phyloP scores from a whole-genome alignment of 2,888 invertebrate species.

The Petrolisthes cinctipes region DNA sequence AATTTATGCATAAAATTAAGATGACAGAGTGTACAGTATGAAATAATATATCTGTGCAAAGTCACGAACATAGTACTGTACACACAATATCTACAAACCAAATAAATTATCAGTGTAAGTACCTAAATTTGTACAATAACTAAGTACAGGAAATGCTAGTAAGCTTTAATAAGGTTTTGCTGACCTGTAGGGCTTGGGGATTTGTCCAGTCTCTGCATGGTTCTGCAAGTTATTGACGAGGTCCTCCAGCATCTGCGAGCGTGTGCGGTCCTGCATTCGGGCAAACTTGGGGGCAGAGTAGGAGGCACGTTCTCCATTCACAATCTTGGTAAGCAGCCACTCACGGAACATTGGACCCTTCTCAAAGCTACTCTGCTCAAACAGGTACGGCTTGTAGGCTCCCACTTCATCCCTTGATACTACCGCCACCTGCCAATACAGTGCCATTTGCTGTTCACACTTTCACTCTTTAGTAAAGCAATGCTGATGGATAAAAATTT shows the following conservation, averaged over 20 bases:
- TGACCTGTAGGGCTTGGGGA: constrained; percentile 90
- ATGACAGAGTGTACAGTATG: no score
- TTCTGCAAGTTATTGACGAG: constrained; percentile 93
- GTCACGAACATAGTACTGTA: no score
- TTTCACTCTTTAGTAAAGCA: no score
- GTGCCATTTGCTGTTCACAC: neutral
- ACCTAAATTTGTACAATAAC: neutral
- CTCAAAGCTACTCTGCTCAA: constrained; percentile 94
- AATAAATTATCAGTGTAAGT: no score
- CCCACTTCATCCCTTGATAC: constrained; percentile 95
- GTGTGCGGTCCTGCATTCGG: constrained; percentile 91
- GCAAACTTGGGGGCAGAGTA: constrained; percentile 96
- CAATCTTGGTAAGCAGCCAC: constrained; percentile 93
- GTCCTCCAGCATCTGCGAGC: constrained; percentile 94
- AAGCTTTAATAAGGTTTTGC: no score
- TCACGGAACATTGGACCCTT: constrained; percentile 95
- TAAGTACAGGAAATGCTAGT: neutral
- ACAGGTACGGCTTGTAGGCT: constrained; percentile 93
- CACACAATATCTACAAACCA: no score
- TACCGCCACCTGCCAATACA: constrained; percentile 78
- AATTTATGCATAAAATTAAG: no score
- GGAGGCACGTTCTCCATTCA: constrained; percentile 92
- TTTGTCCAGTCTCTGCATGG: constrained; percentile 94
- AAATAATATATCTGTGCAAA: no score
- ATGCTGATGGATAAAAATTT: no score